These are phyloP conservation scores for Botrylloides violaceus DNA, from an alignment of 23 tunicate genomes.

Conservation along the genomic window DNA sequence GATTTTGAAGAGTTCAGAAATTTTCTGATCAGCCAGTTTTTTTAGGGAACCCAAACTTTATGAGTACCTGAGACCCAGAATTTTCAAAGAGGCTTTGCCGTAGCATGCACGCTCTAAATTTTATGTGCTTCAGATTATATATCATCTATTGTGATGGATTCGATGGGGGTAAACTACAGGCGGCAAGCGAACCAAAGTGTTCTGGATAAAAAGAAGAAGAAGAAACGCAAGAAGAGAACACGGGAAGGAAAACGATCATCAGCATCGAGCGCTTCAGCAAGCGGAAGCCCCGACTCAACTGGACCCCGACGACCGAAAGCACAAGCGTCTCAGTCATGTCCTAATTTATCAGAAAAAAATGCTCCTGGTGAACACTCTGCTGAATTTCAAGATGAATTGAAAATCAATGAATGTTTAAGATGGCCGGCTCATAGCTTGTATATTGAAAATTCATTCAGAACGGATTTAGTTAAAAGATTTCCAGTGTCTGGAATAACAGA, in stretches of 20 bases:
- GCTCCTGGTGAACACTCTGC: conserved; percentile 17
- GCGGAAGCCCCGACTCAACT: conserved; percentile 68
- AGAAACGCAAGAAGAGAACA: conserved; percentile 44
- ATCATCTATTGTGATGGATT: conserved; percentile 16
- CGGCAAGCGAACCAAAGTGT: conserved; percentile 56
- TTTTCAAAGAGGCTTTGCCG: too few species aligned
- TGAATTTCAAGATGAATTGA: conserved; percentile 4
- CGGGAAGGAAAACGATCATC: conserved; percentile 76
- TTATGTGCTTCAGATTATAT: too few species aligned
- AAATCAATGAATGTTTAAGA: conserved; percentile 65
- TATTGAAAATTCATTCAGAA: background rate
- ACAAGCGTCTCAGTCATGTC: conserved; percentile 66
- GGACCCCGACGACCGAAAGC: conserved; percentile 42
- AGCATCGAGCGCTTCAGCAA: conserved; percentile 57
- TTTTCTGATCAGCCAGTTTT: too few species aligned
- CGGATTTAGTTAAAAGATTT: conserved; percentile 1
- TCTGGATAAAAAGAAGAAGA: conserved; percentile 75
- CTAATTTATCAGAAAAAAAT: conserved; percentile 24
- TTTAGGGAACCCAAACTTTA: too few species aligned
- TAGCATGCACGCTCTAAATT: too few species aligned
- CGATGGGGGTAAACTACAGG: conserved; percentile 27
- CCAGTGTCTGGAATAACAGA: conserved; percentile 24
- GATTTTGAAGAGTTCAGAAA: too few species aligned
- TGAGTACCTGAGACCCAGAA: too few species aligned
- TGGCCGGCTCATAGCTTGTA: conserved; percentile 51